These are phyloP conservation scores for Drosophila mercatorum DNA, from an alignment of 2,888 invertebrate genomes.

Conservation along the genomic window DNA sequence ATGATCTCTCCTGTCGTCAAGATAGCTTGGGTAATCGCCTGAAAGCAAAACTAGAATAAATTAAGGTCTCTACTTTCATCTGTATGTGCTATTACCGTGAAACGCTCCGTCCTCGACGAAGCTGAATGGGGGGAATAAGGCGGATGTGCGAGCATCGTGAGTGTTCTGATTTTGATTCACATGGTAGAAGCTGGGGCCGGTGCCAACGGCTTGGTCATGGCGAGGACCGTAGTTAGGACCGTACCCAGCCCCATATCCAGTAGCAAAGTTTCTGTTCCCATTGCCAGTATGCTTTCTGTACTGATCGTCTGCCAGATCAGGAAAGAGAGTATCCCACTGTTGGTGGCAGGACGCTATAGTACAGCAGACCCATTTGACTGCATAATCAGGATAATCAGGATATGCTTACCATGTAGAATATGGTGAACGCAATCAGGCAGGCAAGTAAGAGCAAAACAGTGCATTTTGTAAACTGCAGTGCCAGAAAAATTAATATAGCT, in stretches of 20 bases:
- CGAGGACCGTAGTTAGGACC: slow-evolving; percentile 21
- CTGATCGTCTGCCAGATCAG: slow-evolving; percentile 32
- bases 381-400: background rate
- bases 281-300: background rate
- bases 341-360: background rate
- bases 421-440: slow-evolving; percentile 46
- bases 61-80: background rate
- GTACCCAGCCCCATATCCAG: slow-evolving; percentile 17
- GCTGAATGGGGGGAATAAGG: slow-evolving; percentile 41
- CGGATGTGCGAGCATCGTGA: slow-evolving; percentile 42
- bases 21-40: slow-evolving; percentile 12
- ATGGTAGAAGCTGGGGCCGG: background rate
- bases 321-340: slow-evolving; percentile 62
- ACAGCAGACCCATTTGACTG: background rate
- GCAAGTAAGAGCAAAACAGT: slow-evolving; percentile 55
- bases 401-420: slow-evolving; percentile 65
- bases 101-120: background rate
- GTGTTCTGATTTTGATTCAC: fast-evolving
- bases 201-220: background rate
- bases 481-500: slow-evolving; percentile 46
- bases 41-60: background rate
- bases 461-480: slow-evolving; percentile 68
- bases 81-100: background rate
- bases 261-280: background rate
- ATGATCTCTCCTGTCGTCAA: background rate